Evolutionary conservation across 2,888 invertebrate species (phyloP).

Genomic region (Baronia brevicornis): DNA sequence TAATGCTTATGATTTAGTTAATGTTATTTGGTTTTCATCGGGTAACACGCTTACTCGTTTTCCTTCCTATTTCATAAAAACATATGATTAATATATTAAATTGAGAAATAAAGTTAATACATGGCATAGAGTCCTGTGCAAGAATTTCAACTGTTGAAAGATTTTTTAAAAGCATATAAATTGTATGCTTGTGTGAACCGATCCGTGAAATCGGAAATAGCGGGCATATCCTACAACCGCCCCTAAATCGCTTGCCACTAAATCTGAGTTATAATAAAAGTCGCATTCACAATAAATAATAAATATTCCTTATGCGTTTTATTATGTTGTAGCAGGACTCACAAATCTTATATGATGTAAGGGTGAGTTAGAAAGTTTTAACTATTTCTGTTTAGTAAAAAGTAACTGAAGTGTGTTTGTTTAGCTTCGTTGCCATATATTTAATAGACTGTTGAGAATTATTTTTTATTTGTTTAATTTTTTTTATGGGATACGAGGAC

Average conservation of each 20-base stretch:
- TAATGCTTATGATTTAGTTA: too few relatives aligned
- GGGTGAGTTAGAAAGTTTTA: conserved; percentile 19
- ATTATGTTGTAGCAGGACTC: conserved; percentile 44
- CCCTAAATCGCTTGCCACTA: conserved; percentile 56
- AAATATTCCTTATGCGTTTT: conserved; percentile 61
- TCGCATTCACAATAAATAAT: conserved; percentile 54
- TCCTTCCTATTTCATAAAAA: too few relatives aligned
- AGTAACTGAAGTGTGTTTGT: not conserved
- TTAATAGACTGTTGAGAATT: not conserved
- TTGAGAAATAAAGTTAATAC: conserved; percentile 8
- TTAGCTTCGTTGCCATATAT: not conserved
- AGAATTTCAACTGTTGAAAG: too few relatives aligned
- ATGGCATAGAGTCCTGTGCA: conserved; percentile 28
- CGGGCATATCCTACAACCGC: conserved; percentile 38
- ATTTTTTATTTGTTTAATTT: too few relatives aligned
- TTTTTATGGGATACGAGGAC: too few relatives aligned
- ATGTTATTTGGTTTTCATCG: too few relatives aligned
- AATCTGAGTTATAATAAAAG: conserved; percentile 67
- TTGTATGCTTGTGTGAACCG: conserved; percentile 37
- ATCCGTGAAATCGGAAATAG: conserved; percentile 67
- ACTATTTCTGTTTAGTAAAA: conserved; percentile 1
- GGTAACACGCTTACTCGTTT: too few relatives aligned
- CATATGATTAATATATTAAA: too few relatives aligned
- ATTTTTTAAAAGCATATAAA: conserved; percentile 42
- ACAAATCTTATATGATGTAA: conserved; percentile 38